A percentile compares a stretch with the other conserved stretches of the same genome.
These are phyloP conservation scores for Zootoca vivipara DNA, from an alignment of 2,113 vertebrate species.

Conservation along the genomic window DNA sequence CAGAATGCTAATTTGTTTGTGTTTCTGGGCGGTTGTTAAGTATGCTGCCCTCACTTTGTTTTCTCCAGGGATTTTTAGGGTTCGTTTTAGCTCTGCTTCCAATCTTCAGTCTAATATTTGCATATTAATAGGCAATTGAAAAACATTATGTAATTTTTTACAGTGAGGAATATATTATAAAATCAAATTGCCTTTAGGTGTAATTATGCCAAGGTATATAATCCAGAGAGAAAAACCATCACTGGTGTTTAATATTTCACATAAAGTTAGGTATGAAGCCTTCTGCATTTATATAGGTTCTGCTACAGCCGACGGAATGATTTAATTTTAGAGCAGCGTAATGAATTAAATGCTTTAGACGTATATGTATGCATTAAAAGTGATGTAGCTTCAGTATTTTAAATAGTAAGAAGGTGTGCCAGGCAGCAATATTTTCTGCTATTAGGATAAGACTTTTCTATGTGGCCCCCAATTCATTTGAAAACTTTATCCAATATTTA, in stretches of 20 bases:
- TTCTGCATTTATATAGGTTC: constrained; percentile 22
- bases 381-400: neutral
- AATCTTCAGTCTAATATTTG: constrained; percentile 64
- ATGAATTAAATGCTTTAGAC: neutral
- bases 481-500: neutral
- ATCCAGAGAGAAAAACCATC: constrained; percentile 37
- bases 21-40: neutral
- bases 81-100: constrained; percentile 48
- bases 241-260: constrained; percentile 29
- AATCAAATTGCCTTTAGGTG: constrained; percentile 67
- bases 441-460: neutral
- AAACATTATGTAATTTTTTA: constrained; percentile 76
- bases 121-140: constrained; percentile 75
- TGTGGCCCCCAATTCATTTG: neutral
- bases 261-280: neutral
- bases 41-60: neutral
- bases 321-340: neutral
- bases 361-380: neutral
- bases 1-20: neutral
- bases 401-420: neutral
- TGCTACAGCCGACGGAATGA: neutral
- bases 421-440: neutral
- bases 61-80: constrained; percentile 16
- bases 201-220: constrained; percentile 65
- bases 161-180: constrained; percentile 70